A percentile compares a stretch with the other conserved stretches of the same genome.
phyloP scores from a whole-genome alignment of 2,797 vertebrate genomes.

The Hemibagrus guttatus region DNA sequence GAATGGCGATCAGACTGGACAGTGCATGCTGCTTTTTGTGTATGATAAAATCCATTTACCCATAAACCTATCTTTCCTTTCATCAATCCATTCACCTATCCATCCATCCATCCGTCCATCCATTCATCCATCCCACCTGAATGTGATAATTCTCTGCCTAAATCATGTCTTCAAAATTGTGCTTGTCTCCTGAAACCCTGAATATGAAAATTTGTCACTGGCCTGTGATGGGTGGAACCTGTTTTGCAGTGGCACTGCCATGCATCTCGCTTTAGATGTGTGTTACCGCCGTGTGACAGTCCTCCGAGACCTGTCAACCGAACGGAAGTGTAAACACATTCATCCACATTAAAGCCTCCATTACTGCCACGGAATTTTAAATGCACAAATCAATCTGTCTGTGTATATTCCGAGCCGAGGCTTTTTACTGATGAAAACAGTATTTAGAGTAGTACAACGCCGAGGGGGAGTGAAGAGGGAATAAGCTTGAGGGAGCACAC shows the following conservation, averaged over 20 bases:
- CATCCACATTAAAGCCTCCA: constrained; percentile 40
- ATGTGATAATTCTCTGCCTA: constrained; percentile 8
- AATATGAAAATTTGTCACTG: constrained; percentile 44
- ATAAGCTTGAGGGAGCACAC: not conserved
- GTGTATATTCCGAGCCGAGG: constrained; percentile 50
- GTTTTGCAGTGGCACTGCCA: constrained; percentile 35
- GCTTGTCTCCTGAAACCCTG: constrained; percentile 22
- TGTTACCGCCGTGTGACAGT: constrained; percentile 41
- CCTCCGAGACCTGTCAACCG: constrained; percentile 41
- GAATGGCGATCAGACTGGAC: constrained; percentile 75
- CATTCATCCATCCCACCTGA: constrained; percentile 9
- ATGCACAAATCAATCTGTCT: constrained; percentile 57
- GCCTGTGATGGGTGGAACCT: constrained; percentile 49
- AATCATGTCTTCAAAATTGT: constrained; percentile 13
- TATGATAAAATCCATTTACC: not conserved
- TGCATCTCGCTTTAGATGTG: constrained; percentile 39
- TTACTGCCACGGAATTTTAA: constrained; percentile 53
- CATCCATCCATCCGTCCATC: not conserved
- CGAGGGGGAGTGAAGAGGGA: not conserved
- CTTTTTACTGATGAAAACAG: constrained; percentile 44
- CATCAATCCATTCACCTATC: not conserved
- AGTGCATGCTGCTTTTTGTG: constrained; percentile 67
- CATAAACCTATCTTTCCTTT: not conserved
- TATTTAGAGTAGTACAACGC: constrained; percentile 14
- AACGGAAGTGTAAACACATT: constrained; percentile 45